Percentiles rank a stretch among this genome's conserved stretches.
These are phyloP conservation scores for Timema podura DNA, from an alignment of 2,888 invertebrate species.

Conservation along the genomic window DNA sequence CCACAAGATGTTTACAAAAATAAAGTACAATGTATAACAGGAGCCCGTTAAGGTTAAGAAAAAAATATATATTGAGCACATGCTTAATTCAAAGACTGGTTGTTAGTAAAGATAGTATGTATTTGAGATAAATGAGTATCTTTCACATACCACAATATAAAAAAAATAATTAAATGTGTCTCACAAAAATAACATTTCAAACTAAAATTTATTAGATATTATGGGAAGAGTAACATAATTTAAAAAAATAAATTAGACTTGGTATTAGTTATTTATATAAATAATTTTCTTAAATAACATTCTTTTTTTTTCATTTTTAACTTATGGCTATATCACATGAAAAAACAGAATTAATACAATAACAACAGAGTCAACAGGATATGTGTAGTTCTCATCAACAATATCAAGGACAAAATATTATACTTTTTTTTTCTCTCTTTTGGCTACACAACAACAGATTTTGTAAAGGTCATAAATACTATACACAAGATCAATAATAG, in stretches of 20 bases:
- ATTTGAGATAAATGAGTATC: too few relatives aligned
- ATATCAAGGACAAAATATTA: conserved; percentile 18
- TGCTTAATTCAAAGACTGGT: too few relatives aligned
- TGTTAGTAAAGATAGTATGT: too few relatives aligned
- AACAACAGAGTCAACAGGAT: conserved; percentile 35
- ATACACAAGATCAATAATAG: conserved; percentile 21
- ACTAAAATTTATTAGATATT: too few relatives aligned
- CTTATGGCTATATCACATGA: conserved; percentile 36
- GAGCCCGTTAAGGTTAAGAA: too few relatives aligned
- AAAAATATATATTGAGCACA: too few relatives aligned
- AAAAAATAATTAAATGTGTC: too few relatives aligned
- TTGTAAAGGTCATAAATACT: conserved; percentile 14
- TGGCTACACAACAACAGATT: conserved; percentile 9
- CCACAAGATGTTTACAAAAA: too few relatives aligned
- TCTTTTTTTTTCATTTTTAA: conserved; percentile 28
- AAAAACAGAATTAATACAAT: conserved; percentile 31
- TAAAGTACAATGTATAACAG: too few relatives aligned
- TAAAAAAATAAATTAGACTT: conserved; percentile 11
- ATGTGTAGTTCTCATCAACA: conserved; percentile 29
- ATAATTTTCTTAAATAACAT: conserved; percentile 17
- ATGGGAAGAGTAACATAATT: conserved; percentile 5
- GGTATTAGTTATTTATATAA: conserved; percentile 3
- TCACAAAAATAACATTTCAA: too few relatives aligned
- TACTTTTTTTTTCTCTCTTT: background rate
- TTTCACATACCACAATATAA: too few relatives aligned